Percentiles rank a stretch among this genome's conserved stretches.
phyloP scores from a whole-genome alignment of 2,113 vertebrate species.

The Mesoclemmys tuberculata region DNA sequence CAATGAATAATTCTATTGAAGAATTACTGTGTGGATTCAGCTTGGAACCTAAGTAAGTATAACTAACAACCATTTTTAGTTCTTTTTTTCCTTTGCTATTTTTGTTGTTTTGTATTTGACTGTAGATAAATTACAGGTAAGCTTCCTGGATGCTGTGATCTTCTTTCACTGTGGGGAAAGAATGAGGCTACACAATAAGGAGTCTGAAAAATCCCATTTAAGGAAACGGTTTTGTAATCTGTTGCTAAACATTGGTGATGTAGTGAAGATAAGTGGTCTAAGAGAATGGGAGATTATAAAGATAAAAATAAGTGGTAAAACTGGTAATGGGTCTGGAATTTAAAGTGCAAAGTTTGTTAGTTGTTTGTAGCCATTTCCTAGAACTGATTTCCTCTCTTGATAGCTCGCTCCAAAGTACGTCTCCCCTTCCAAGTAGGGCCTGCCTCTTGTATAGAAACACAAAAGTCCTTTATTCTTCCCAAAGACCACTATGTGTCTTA shows the following conservation, averaged over 20 bases:
- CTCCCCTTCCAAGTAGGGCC: too few species aligned
- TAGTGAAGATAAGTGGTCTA: neutral
- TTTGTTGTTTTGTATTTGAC: neutral
- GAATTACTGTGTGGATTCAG: slow-evolving; percentile 89
- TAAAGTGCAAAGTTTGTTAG: too few species aligned
- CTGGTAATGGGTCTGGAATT: too few species aligned
- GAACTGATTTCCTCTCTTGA: too few species aligned
- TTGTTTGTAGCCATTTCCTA: too few species aligned
- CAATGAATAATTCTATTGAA: slow-evolving; percentile 81
- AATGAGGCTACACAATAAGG: neutral
- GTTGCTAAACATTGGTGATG: neutral
- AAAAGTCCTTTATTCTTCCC: neutral
- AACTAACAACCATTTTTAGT: neutral
- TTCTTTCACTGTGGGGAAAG: neutral
- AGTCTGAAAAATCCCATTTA: neutral
- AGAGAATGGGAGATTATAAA: neutral
- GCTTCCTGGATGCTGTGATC: neutral
- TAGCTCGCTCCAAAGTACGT: too few species aligned
- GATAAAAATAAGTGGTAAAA: too few species aligned
- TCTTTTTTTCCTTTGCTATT: neutral
- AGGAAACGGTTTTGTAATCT: neutral
- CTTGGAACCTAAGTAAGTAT: slow-evolving; percentile 85
- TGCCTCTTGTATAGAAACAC: neutral
- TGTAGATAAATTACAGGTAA: neutral
- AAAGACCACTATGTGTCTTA: too few species aligned